Base-by-base conservation (phyloP, 1,140 invertebrate genomes). In the Drosophila sturtevanti region DNA sequence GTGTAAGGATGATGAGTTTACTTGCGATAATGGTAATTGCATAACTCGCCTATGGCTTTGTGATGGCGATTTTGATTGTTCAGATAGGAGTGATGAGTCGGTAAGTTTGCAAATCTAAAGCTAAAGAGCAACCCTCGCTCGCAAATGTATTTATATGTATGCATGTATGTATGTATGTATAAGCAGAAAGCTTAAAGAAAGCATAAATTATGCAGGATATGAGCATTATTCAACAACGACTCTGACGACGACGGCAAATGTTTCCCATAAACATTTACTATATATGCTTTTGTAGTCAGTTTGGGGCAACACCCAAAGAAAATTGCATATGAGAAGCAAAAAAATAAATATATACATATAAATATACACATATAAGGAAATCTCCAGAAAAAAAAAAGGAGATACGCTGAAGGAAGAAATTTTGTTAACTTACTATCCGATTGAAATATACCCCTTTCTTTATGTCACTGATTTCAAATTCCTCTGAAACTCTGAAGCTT, bases 11-110 rank as follows among this genome's bases (percentile, higher is more conserved):
- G 93, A 92, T 1, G 93, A 96, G 77, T 97, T 97, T 81, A 93
- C 94, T 12, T 97, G 96, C 81, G 81, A 91, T 6, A 93, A 94
- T 69, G 94, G 94, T 4, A 92, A 93, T 63, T 97, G 96, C 87
- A 95, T 97, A 27, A 93, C 93, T 1, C 92, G 93, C 0, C 93
- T 92, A 52, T 98, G 97, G 96, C 92, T 94, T 9, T 98, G 97
- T 92, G 97, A 98, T 89, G 96, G 96, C 0, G 96, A 97, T 79
- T 92, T 92, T 21, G 97, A 98, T 91, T 98, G 97, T 90, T 85
- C 93, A 0, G 95, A 97, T 92, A 94, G 94, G 12, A 94, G 94
- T 52, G 97, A 98, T 92, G 97, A 98, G 92, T 90, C 92, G 71
- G 95, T 95, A 87, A 94, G 93, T 72, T 21, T 22, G 38, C n/a